A percentile compares a stretch with the other conserved stretches of the same genome.
phyloP scores from a whole-genome alignment of 2,113 vertebrate genomes.

The Glareola pratincola region DNA sequence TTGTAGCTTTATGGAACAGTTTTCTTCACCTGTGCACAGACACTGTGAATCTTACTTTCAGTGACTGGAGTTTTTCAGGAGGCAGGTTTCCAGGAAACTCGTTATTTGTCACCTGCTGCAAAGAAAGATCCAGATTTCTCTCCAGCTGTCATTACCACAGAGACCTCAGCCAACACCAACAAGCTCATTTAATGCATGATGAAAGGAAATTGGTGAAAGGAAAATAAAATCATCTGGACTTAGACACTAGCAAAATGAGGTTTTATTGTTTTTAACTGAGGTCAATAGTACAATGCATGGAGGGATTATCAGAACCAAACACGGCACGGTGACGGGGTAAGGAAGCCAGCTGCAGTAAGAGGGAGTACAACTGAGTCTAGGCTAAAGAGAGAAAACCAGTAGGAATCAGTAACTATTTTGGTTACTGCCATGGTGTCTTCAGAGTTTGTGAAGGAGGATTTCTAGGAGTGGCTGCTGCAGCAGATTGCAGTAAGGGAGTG shows the following conservation, averaged over 20 bases:
- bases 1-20: not conserved
- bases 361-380: not conserved
- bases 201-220: not conserved
- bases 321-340: rapidly evolving
- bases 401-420: not conserved
- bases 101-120: not conserved
- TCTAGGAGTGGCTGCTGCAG: not conserved
- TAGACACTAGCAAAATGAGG: not conserved
- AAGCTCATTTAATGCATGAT: not conserved
- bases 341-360: not conserved
- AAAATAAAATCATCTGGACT: not conserved
- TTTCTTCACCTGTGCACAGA: not conserved
- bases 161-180: not conserved
- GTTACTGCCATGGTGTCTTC: not conserved
- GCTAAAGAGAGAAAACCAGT: not conserved
- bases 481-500: not conserved
- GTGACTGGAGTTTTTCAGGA: not conserved
- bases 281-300: not conserved
- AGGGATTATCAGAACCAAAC: not conserved
- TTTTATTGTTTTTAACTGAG: not conserved
- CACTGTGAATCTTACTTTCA: not conserved
- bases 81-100: not conserved
- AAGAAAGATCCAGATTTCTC: not conserved
- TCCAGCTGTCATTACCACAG: not conserved
- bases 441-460: not conserved